Base-by-base conservation (phyloP, 2,113 vertebrate genomes). In the Cyanoderma ruficeps region DNA sequence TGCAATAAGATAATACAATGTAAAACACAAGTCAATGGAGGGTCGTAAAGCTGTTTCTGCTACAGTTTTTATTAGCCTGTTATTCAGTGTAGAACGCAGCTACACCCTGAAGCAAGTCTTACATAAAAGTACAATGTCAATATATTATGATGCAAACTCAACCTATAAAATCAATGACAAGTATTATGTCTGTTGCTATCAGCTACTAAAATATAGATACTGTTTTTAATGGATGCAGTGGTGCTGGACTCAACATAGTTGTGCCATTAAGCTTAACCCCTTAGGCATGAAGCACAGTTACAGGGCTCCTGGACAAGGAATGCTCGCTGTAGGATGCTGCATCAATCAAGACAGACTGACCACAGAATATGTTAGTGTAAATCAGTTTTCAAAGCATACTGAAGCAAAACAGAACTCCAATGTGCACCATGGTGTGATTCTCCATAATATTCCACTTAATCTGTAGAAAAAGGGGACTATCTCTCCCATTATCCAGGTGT, bases 21-120 rank as follows among this genome's bases (percentile, higher is more conserved):
- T 97, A 98, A 98, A 98, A 98, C 97, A 97, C 96, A 97, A 98
- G 97, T 98, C 98, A 97, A 77, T 93, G 92, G 98, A 98, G 97
- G 97, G 95, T 96, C 70, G 14, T 98, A 98, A 98, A 98, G 89
- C 96, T 97, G 95, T 96, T 98, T 96, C 97, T 97, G 95, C 89
- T 96, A 87, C 86, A 94, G 88, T 90, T 98, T 98, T 98, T 98
- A 98, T 98, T 98, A 98, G 97, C 90, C 81, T 97, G 97, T 97
- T 98, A 96, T 97, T 98, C 94, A 91, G 92, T 96, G 89, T 90
- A 90, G 91, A 97, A 97, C 90, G 68, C 61, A 88, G 96, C 95
- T 97, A 96, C 97, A 97, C 96, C 97, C 98, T 90, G 94, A 97
- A 98, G 97, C 97, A 97, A 97, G 83, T 89, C 93, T 97, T 96